Percentiles rank a stretch among this genome's conserved stretches.
phyloP scores from a whole-genome alignment of 2,888 invertebrate species.

The Octonoba sinensis region DNA sequence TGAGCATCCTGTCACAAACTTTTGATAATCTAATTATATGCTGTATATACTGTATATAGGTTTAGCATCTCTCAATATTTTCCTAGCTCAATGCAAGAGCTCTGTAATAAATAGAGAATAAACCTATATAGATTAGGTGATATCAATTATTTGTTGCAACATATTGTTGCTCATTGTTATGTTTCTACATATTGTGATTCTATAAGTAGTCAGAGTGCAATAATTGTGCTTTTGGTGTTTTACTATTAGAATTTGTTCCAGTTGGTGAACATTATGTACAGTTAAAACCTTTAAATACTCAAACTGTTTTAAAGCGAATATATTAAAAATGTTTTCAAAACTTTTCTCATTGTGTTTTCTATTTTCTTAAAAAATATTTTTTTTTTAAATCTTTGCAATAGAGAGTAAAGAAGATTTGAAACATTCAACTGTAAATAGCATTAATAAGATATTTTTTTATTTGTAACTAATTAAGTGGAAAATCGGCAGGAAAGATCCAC shows the following conservation, averaged over 20 bases:
- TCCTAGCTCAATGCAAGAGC: not conserved
- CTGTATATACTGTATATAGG: no score
- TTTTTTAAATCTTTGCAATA: no score
- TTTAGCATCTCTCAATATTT: conserved; percentile 12
- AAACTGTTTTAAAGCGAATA: conserved; percentile 7
- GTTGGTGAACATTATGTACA: conserved; percentile 43
- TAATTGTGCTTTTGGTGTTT: conserved; percentile 37
- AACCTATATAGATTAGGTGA: conserved; percentile 19
- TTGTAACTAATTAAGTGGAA: no score
- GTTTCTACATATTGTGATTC: conserved; percentile 47
- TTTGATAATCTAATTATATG: no score
- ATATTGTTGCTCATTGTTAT: conserved; percentile 31
- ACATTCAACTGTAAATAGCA: no score
- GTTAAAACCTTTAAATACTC: conserved; percentile 33
- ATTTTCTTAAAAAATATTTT: no score
- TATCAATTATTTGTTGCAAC: conserved; percentile 23
- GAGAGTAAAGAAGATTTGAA: no score
- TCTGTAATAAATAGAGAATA: conserved; percentile 2
- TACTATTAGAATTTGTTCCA: conserved; percentile 8
- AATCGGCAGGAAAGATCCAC: no score
- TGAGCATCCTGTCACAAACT: not conserved
- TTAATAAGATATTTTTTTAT: no score
- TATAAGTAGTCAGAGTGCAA: conserved; percentile 51
- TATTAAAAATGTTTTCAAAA: no score
- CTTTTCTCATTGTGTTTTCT: no score